Conservation (phyloP, 2,888 invertebrate genomes). For the Hylaea fasciaria region DNA sequence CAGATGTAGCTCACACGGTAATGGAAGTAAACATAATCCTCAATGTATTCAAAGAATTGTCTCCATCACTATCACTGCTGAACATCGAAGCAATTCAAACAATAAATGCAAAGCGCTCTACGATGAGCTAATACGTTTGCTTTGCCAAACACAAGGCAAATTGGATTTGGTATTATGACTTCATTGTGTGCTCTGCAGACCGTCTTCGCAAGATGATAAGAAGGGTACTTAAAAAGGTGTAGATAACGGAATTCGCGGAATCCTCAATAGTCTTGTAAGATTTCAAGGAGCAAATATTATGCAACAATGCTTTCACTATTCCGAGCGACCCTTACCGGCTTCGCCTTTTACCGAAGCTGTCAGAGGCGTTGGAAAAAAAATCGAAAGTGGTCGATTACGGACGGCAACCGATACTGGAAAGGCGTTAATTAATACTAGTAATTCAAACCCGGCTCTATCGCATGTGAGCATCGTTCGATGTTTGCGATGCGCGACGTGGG, state of each 20-base stretch:
- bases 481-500: conserved; percentile 49
- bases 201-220: conserved; percentile 19
- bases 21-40: conserved; percentile 14
- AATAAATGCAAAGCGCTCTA: conserved; percentile 14
- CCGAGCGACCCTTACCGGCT: conserved; percentile 49
- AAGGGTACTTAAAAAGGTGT: background rate
- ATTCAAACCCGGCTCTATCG: conserved; percentile 51
- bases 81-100: conserved; percentile 24
- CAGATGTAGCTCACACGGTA: conserved; percentile 7
- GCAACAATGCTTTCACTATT: conserved; percentile 62
- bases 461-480: conserved; percentile 45
- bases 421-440: conserved; percentile 65
- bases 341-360: conserved; percentile 54
- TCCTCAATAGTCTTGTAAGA: conserved; percentile 27
- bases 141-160: conserved; percentile 45
- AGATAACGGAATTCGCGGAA: conserved; percentile 19
- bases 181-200: conserved; percentile 54
- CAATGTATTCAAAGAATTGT: conserved; percentile 10
- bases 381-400: conserved; percentile 53
- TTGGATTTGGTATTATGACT: conserved; percentile 59
- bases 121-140: conserved; percentile 47
- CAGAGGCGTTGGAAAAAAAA: conserved; percentile 57
- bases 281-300: conserved; percentile 44
- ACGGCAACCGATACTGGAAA: conserved; percentile 55
- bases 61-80: conserved; percentile 1